Conservation (phyloP, 1,140 invertebrate species). For the Hermatobates lingyangjiaoensis region DNA sequence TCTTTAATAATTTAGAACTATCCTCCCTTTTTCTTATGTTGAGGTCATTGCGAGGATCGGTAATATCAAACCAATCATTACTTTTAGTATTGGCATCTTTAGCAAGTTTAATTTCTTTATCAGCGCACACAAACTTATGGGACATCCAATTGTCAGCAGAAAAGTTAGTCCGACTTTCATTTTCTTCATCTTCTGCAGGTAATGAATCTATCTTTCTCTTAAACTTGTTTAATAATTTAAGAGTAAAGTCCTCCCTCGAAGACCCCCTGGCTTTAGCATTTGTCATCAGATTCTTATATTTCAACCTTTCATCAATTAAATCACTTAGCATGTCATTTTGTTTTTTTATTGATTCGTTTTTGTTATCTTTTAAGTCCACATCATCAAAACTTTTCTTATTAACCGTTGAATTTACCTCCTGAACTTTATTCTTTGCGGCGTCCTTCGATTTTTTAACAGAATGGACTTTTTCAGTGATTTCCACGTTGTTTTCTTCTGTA, state of each 20-base stretch:
- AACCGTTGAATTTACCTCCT: constrained; percentile 18
- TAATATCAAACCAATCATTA: constrained; percentile 91
- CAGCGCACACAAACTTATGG: constrained; percentile 62
- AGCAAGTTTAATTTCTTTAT: constrained; percentile 54
- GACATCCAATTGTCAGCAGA: constrained; percentile 33
- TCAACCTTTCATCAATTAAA: constrained; percentile 44
- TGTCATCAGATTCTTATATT: constrained; percentile 35
- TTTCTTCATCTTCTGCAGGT: constrained; percentile 22
- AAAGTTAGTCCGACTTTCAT: constrained; percentile 18
- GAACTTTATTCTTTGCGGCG: constrained; percentile 45
- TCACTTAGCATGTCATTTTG: not conserved
- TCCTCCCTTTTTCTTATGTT: constrained; percentile 68
- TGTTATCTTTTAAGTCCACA: no score
- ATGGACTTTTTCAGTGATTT: constrained; percentile 32
- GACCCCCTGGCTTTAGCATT: constrained; percentile 35
- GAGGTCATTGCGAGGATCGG: constrained; percentile 84
- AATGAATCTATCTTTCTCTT: constrained; percentile 28
- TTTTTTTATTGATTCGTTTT: not conserved
- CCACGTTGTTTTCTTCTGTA: constrained; percentile 20
- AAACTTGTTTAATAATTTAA: constrained; percentile 65
- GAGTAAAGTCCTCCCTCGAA: constrained; percentile 44
- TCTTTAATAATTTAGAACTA: not conserved
- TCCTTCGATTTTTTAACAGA: constrained; percentile 44
- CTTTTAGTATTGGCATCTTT: constrained; percentile 88
- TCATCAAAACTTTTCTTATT: no score